These are phyloP conservation scores for Bathynomus jamesi DNA, from an alignment of 1,140 invertebrate genomes.

Conservation along the genomic window DNA sequence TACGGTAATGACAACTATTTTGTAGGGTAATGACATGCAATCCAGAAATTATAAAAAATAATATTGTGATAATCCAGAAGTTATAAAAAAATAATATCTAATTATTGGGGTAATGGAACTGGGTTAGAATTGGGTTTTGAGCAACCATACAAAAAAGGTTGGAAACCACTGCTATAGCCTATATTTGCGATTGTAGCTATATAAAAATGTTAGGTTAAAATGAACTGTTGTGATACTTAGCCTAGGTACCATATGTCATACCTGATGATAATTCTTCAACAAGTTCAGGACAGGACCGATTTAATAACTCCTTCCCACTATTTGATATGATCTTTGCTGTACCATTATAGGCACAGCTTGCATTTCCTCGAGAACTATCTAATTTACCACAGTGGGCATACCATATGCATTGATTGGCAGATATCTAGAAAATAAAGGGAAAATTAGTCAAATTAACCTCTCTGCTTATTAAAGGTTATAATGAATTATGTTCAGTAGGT, in stretches of 20 bases:
- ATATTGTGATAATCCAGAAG: no score
- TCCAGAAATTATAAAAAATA: no score
- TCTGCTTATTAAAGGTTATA: no score
- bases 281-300: slow-evolving; percentile 26
- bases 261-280: not conserved
- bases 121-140: no score
- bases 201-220: not conserved
- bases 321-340: slow-evolving; percentile 53
- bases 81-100: no score
- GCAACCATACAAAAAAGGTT: no score
- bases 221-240: not conserved
- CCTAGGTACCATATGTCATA: not conserved
- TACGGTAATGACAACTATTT: no score
- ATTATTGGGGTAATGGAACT: no score
- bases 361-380: slow-evolving; percentile 39
- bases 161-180: no score
- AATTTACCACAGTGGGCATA: slow-evolving; percentile 57
- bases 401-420: slow-evolving; percentile 60
- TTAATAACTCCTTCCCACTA: slow-evolving; percentile 20
- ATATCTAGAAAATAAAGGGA: slow-evolving; percentile 9
- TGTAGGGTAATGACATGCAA: no score
- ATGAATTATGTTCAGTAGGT: no score
- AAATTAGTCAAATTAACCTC: no score
- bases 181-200: not conserved
- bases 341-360: slow-evolving; percentile 66